phyloP scores from a whole-genome alignment of 2,797 vertebrate genomes.

The Mionectes olivaceus region DNA sequence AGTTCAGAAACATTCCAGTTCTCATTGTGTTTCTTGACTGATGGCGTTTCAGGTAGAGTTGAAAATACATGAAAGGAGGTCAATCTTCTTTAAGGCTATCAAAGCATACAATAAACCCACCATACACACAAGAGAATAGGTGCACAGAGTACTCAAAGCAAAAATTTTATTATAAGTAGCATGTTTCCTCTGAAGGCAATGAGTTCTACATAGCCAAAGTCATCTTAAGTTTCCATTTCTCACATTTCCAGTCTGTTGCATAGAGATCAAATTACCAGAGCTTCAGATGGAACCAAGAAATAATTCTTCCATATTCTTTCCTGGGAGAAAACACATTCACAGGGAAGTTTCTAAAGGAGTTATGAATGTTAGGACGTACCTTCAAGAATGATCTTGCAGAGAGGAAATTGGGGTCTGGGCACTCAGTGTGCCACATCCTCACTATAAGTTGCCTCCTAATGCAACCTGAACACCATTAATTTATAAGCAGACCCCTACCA shows the following conservation, averaged over 20 bases:
- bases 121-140: not conserved
- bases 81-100: not conserved
- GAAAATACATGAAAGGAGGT: not conserved
- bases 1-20: not conserved
- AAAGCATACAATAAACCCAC: not conserved
- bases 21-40: not conserved
- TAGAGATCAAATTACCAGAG: not conserved
- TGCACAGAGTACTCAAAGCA: not conserved
- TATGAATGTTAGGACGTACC: not conserved
- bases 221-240: not conserved
- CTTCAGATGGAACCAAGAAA: not conserved
- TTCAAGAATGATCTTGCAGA: not conserved
- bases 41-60: not conserved
- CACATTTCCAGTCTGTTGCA: not conserved
- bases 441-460: not conserved
- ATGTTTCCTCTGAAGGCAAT: not conserved
- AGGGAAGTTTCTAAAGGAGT: not conserved
- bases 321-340: rapidly evolving
- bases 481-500: not conserved
- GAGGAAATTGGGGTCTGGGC: not conserved
- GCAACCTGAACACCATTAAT: not conserved
- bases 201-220: not conserved
- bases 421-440: not conserved
- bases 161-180: not conserved
- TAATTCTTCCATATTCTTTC: not conserved